Base-by-base conservation (phyloP, 2,888 invertebrate genomes). In the Microctonus brassicae region DNA sequence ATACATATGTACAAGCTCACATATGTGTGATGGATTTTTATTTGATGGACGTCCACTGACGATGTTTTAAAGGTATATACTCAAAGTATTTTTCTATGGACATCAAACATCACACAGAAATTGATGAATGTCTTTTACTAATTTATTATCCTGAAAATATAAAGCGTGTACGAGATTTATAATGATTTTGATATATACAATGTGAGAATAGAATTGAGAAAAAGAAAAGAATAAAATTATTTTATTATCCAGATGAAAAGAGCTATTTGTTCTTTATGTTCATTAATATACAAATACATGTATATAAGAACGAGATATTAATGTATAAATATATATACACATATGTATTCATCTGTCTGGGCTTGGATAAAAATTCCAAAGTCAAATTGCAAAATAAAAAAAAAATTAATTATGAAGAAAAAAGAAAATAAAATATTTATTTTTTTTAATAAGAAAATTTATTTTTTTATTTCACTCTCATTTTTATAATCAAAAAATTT, bases 91-190 rank as follows among this genome's bases (percentile, higher is more conserved):
- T 68, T 72, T 75, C 72, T 77, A 74, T 77, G 75, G 75, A 75
- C 74, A 77, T 75, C 69, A 77, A 75, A 79, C 76, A 76, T 80
- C n/a, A n/a, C 83, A 81, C 80, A 83, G 85, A 47, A 86, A 86
- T 87, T 87, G 84, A 87, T 87, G 86, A 87, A 82, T 81, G 84
- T 81, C 82, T 84, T 84, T 83, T 82, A 84, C 86, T 86, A 86
- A 86, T 86, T 86, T 85, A 86, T 86, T 83, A 82, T 79, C 81
- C 77, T 77, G 64, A 69, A 58, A 69, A 61, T 62, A 71, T 71
- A 80, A 82, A 82, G 82, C 81, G 80, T 82, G 81, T 80, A 81
- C 79, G 81, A 84, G 84, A 84, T 84, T 80, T 80, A 82, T 83
- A 84, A 84, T 81, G 82, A 84, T 76, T 76, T 3, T 70, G 53